Evolutionary conservation across 2,113 vertebrate genomes (phyloP), one percentile per base, ranked within the genome.

Genomic region (Nesoenas mayeri): DNA sequence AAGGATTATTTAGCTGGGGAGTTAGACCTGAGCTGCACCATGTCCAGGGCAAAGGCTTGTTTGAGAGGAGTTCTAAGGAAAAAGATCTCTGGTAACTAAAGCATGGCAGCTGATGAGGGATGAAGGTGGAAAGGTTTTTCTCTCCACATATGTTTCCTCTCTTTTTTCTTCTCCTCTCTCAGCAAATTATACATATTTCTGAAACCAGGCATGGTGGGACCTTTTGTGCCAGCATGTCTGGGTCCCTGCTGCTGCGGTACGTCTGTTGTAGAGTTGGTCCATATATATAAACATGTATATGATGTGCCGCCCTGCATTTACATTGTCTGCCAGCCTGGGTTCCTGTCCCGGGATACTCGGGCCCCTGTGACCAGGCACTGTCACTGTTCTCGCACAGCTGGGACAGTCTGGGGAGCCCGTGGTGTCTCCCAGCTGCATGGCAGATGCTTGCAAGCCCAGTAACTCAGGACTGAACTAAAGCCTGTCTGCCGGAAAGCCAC

Each of bases 271-370:
- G 1, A 21, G 18, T 7, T 11, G 44, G 25, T 22, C 47, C 2
- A 0, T 60, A 1, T 5, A 10, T 26, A 8, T 4, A 7, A n/a
- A 9, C 26, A 3, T 2, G 2, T n/a, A 3, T 3, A 3, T 2
- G 11, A 7, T 21, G 13, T 24, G 20, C 60, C 28, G 54, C 32
- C 51, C 40, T 47, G 32, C 18, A 1, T 2, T 12, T 12, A 2
- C 47, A 7, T 3, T 10, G 48, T 32, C 28, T 12, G 1, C 15
- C 24, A 8, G n/a, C 12, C 38, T 15, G 26, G 24, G 6, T 11
- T 22, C 56, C 22, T 21, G 24, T 24, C 38, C 42, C 2, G 65
- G 62, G 60, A 47, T 13, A 6, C 40, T 12, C 12, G 11, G 48
- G 28, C 9, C 1, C 1, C 60, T 38, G 16, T 8, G 38, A 6